Base-by-base conservation (phyloP, 2,797 vertebrate species). In the Aselliscus stoliczkanus region DNA sequence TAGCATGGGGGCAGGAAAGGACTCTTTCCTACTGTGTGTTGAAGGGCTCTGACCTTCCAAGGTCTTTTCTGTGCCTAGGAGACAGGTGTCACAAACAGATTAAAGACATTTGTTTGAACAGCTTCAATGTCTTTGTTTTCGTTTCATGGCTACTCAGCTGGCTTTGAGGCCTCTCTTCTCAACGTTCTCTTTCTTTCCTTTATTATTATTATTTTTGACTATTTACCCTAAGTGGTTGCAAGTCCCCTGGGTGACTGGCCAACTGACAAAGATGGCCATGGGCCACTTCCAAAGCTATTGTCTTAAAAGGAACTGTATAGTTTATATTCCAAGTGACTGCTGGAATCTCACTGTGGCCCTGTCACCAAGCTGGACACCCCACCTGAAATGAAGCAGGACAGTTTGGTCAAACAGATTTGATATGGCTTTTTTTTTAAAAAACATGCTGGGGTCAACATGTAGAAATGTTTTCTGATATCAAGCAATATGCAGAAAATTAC, bases 31-130 rank as follows among this genome's bases (percentile, higher is more conserved):
- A 37, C 25, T 86, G 60, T 34, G 67, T 81, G 23, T 12, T 34
- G 62, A 81, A 83, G 42, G 42, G 2, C 50, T 94, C 37, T 95
- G 94, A 92, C 23, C 58, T 94, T 76, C 50, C 7, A 18, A 29
- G 64, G 44, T 6, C 12, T 47, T 92, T 77, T 56, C 25, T 85
- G 39, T 90, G 73, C 52, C 72, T 73, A 88, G 92, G 96, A 1
- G 18, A 97, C 93, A 90, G 77, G 88, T 76, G 67, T 83, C 94
- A 52, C 67, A 87, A 97, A 96, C 94, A 96, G 95, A 97, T 93
- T 92, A 96, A 90, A 92, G 93, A 54, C 15, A 34, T 77, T 93
- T 97, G 87, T 96, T 94, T 97, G 76, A 94, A 93, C 47, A 93
- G 90, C 94, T 90, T 95, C 58, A 5, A 0, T 17, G 58, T 47